Evolutionary conservation across 2,113 vertebrate genomes (phyloP).

Genomic region (Microtus richardsoni): DNA sequence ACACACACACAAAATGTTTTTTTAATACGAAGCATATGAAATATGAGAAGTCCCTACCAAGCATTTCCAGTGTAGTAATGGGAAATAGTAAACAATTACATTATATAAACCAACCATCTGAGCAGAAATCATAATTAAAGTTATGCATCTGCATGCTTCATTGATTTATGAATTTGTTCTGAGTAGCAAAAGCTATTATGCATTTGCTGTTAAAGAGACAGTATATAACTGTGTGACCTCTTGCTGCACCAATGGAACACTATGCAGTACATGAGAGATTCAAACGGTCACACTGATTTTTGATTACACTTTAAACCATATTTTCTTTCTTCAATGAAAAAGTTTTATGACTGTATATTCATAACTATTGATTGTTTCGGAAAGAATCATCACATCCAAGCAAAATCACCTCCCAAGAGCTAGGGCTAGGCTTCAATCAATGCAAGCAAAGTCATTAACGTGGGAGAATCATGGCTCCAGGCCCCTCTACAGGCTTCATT

Average conservation of each 20-base stretch:
- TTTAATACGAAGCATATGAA: conserved; percentile 60
- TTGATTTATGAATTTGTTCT: conserved; percentile 95
- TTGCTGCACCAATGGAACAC: conserved; percentile 73
- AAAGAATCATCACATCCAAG: conserved; percentile 64
- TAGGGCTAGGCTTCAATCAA: conserved; percentile 77
- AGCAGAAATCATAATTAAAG: conserved; percentile 95
- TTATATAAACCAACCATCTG: conserved; percentile 93
- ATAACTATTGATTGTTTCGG: conserved; percentile 63
- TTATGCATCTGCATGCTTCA: conserved; percentile 92
- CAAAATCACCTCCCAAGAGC: conserved; percentile 65
- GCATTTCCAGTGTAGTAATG: conserved; percentile 83
- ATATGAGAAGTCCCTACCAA: conserved; percentile 68
- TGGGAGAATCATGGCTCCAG: conserved; percentile 62
- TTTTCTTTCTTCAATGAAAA: conserved; percentile 73
- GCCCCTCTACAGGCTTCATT: conserved; percentile 59
- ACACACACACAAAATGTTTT: background rate
- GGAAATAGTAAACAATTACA: conserved; percentile 93
- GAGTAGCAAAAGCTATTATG: conserved; percentile 87
- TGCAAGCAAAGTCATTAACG: conserved; percentile 74
- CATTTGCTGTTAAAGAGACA: conserved; percentile 85
- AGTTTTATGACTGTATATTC: conserved; percentile 76
- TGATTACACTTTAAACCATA: conserved; percentile 78
- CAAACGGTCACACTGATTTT: conserved; percentile 76
- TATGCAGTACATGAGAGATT: conserved; percentile 69
- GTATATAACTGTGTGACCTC: conserved; percentile 82